Base-by-base conservation (phyloP, 2,888 invertebrate species). In the Galeopsomyia nigrocyanea region DNA sequence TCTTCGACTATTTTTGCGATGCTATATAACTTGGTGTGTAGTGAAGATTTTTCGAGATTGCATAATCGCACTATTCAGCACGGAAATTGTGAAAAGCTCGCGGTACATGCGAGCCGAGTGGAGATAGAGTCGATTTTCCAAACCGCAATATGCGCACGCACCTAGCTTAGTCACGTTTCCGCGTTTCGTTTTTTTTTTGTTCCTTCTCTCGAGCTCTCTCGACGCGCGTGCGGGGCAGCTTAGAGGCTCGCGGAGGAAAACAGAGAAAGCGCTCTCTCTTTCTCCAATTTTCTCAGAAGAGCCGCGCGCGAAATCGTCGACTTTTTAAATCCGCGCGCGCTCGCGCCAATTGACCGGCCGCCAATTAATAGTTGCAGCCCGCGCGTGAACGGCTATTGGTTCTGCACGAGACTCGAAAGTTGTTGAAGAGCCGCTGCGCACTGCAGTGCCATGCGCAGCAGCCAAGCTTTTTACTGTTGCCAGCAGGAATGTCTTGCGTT, bases 241-340 rank as follows among this genome's bases (percentile, higher is more conserved):
- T n/a, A 39, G 39, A 39, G 7, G 39, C 39, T 39, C 13, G 56
- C 58, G 19, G 60, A 71, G 80, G 79, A 76, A 79, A 75, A 76
- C 74, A 79, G 82, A 82, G 82, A 82, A 82, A 83, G 83, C 81
- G 77, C 76, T 79, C 77, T 71, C 77, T 46, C 39, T 39, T 21
- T 31, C 46, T 74, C 77, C 76, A 73, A 77, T 82, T 83, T 83
- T 83, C 82, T 79, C 79, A 80, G 82, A 82, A 81, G 77, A 79
- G 77, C 74, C 22, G 58, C 58, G 58, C 58, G 79, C 77, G 76
- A 80, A 79, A 80, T 81, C 77, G 77, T 77, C 78, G 77, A 76
- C 77, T 78, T 76, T 39, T 79, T 77, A 79, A 79, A 80, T 80
- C 78, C 73, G 75, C 76, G n/a, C 31, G 60, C 57, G n/a, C 17